Conservation (phyloP, 2,888 invertebrate species). For the Tipula confusa region DNA sequence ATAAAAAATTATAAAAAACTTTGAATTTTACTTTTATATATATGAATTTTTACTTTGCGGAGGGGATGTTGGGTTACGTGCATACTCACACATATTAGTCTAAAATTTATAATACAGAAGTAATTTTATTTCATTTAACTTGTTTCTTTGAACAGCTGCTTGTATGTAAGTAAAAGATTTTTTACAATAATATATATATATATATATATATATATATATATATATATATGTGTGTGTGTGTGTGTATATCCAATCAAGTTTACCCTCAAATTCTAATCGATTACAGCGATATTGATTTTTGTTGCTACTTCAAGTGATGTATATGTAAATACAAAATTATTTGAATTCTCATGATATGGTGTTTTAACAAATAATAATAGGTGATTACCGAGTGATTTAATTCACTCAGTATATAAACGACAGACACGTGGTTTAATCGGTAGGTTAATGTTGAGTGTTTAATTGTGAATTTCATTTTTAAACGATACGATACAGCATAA, state of each 20-base stretch:
- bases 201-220: too few species aligned
- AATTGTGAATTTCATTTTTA: not conserved
- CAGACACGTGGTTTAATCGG: not conserved
- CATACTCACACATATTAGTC: not conserved
- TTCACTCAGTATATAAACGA: not conserved
- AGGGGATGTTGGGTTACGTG: not conserved
- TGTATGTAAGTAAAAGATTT: not conserved
- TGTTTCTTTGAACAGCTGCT: constrained; percentile 20
- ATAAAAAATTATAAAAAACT: not conserved
- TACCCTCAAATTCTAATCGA: constrained; percentile 6
- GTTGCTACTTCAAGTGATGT: not conserved
- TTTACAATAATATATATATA: too few species aligned
- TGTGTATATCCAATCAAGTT: constrained; percentile 3
- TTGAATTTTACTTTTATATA: not conserved
- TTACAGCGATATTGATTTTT: not conserved
- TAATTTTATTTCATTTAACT: not conserved
- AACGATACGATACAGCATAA: not conserved
- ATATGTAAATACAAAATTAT: not conserved
- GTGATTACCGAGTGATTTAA: not conserved
- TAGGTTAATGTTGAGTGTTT: not conserved
- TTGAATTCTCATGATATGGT: not conserved
- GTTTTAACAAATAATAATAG: not conserved
- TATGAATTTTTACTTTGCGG: not conserved
- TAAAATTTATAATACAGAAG: not conserved
- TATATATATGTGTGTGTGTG: too few species aligned